Conservation (phyloP, 2,113 vertebrate genomes). For the Otus sunia region DNA sequence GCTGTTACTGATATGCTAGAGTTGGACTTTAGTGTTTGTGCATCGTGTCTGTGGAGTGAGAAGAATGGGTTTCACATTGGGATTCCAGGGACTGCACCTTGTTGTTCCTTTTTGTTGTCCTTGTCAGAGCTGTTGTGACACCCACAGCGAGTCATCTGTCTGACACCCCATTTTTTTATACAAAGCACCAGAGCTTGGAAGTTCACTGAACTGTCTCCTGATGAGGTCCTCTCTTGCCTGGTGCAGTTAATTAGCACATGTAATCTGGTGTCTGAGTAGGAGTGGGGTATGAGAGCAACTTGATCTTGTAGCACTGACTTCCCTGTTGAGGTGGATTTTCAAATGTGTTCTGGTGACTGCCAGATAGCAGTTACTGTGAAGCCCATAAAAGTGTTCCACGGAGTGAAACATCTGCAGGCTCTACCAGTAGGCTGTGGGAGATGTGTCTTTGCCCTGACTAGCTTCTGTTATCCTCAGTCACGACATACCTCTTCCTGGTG, state of each 20-base stretch:
- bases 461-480: not conserved
- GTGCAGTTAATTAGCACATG: not conserved
- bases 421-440: not conserved
- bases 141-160: not conserved
- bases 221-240: not conserved
- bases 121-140: not conserved
- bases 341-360: not conserved
- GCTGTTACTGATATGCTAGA: not conserved
- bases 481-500: not conserved
- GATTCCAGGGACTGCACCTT: not conserved
- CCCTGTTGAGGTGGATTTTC: not conserved
- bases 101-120: not conserved
- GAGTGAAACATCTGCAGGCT: not conserved
- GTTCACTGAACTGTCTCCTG: not conserved
- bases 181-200: not conserved
- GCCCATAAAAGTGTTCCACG: rapidly evolving
- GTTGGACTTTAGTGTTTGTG: not conserved
- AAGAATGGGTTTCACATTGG: not conserved
- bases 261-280: not conserved
- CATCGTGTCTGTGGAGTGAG: not conserved
- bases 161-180: not conserved
- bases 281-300: not conserved
- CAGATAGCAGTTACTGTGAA: rapidly evolving
- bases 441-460: not conserved
- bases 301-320: not conserved